Evolutionary conservation across 2,113 vertebrate species (phyloP).

Genomic region (Siniperca knerii): DNA sequence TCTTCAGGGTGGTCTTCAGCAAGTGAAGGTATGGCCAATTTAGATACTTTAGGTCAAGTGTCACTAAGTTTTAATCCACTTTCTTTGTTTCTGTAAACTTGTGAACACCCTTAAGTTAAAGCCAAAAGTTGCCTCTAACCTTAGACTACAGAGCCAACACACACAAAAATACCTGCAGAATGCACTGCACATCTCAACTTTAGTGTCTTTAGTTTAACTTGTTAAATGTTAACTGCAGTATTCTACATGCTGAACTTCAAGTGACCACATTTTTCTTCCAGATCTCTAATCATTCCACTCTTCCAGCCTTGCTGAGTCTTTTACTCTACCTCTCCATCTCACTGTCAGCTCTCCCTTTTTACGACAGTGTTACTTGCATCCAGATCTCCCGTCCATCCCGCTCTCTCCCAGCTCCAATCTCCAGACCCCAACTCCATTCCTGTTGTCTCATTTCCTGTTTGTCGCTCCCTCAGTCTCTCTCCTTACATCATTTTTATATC

Average conservation of each 20-base stretch:
- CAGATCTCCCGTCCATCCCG: conserved; percentile 20
- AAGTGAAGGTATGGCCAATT: background rate
- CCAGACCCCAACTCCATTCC: conserved; percentile 32
- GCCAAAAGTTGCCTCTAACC: background rate
- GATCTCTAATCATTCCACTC: background rate
- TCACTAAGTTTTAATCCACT: no score
- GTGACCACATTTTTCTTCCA: background rate
- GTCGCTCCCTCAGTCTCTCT: background rate
- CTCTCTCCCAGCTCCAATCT: conserved; percentile 17
- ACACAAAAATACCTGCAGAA: no score
- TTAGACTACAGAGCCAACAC: no score
- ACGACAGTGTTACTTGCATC: background rate
- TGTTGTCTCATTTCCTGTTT: conserved; percentile 62
- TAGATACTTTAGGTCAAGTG: no score
- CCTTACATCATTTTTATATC: conserved; percentile 50
- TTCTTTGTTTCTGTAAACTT: no score
- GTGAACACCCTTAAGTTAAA: background rate
- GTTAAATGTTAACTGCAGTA: background rate
- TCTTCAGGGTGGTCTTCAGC: background rate
- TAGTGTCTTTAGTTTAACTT: background rate
- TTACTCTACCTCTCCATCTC: conserved; percentile 14
- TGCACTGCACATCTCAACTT: background rate
- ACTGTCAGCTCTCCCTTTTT: background rate
- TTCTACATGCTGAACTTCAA: background rate
- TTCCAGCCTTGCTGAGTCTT: background rate